Conservation (phyloP, 1,140 invertebrate genomes). For the Aphaenogaster ashmeadi region DNA sequence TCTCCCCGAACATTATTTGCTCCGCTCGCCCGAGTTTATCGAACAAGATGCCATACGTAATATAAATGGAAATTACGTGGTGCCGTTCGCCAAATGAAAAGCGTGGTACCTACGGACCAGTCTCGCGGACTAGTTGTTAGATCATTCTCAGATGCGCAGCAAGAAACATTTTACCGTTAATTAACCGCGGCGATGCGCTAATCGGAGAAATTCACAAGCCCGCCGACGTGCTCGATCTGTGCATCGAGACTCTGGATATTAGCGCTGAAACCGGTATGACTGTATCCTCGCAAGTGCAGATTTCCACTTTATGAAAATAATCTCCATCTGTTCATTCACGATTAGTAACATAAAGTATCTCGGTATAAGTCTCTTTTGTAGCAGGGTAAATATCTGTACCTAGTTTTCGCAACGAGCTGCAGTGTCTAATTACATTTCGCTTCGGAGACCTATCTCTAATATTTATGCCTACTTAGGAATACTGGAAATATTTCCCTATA, state of each 20-base stretch:
- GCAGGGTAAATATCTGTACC: background rate
- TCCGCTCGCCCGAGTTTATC: conserved; percentile 39
- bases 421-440: background rate
- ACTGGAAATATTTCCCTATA: background rate
- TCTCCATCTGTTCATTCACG: background rate
- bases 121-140: conserved; percentile 46
- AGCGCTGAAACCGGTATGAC: conserved; percentile 8
- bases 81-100: conserved; percentile 32
- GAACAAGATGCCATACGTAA: conserved; percentile 34
- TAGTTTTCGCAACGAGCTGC: background rate
- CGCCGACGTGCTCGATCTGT: conserved; percentile 31
- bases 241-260: conserved; percentile 12
- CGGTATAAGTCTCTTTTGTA: background rate
- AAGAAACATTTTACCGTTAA: conserved; percentile 66
- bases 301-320: conserved; percentile 5
- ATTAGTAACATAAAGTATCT: conserved; percentile 10
- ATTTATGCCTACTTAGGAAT: background rate
- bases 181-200: conserved; percentile 67
- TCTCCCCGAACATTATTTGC: background rate
- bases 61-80: conserved; percentile 52
- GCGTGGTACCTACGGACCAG: conserved; percentile 38
- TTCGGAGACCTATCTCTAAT: background rate
- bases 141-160: conserved; percentile 54
- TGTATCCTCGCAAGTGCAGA: background rate
- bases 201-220: conserved; percentile 73